Conservation (phyloP, 1,140 invertebrate species). For the Catajapyx aquilonaris region DNA sequence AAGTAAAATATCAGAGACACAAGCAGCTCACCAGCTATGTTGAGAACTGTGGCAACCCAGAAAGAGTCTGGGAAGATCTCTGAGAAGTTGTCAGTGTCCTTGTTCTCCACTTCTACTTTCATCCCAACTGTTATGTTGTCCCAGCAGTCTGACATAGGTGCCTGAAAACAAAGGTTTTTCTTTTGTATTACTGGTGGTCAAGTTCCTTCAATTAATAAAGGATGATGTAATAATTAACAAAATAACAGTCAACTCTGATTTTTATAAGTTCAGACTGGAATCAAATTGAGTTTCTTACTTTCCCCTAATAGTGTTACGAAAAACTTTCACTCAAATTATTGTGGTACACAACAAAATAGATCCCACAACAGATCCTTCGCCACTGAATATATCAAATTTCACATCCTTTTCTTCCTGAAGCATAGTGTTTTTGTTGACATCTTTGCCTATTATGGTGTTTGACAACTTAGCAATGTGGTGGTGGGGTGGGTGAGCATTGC, state of each 20-base stretch:
- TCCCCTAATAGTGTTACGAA: too few relatives aligned
- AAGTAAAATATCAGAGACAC: too few relatives aligned
- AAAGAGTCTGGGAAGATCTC: slow-evolving; percentile 62
- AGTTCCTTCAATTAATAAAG: neutral
- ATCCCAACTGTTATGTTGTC: slow-evolving; percentile 79
- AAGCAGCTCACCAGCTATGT: slow-evolving; percentile 42
- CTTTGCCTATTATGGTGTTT: too few relatives aligned
- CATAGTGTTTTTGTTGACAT: too few relatives aligned
- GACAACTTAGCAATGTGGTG: too few relatives aligned
- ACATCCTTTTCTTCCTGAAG: too few relatives aligned
- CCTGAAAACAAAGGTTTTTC: slow-evolving; percentile 28
- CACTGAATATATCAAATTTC: too few relatives aligned
- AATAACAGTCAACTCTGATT: neutral
- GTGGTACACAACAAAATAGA: too few relatives aligned
- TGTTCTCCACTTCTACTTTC: slow-evolving; percentile 89
- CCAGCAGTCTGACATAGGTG: slow-evolving; percentile 78
- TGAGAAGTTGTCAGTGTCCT: slow-evolving; percentile 57
- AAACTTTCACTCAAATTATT: too few relatives aligned
- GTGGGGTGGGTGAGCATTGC: too few relatives aligned
- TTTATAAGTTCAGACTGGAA: neutral
- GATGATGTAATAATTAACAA: slow-evolving; percentile 1
- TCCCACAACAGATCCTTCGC: too few relatives aligned
- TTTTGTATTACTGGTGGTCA: slow-evolving; percentile 2
- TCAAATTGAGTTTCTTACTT: too few relatives aligned
- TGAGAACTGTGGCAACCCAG: slow-evolving; percentile 85